Evolutionary conservation across 2,797 vertebrate species (phyloP).

Genomic region (Neoniphon sammara): DNA sequence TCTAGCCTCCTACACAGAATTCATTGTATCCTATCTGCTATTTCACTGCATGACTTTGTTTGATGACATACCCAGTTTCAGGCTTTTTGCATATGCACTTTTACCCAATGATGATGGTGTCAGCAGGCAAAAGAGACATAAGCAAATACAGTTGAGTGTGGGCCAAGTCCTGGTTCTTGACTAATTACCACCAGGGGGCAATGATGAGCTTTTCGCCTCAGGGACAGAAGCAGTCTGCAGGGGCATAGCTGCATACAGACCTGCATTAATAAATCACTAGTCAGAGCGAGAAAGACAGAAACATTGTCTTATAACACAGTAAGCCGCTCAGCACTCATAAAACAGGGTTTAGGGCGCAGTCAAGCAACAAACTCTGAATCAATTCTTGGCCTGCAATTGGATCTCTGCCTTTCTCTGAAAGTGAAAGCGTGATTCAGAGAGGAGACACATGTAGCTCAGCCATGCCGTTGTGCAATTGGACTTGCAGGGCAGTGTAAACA

Average conservation of each 20-base stretch:
- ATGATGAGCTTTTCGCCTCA: slow-evolving; percentile 64
- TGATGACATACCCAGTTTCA: slow-evolving; percentile 12
- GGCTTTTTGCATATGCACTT: slow-evolving; percentile 18
- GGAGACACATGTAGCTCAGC: not conserved
- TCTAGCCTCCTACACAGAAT: not conserved
- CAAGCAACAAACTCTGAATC: not conserved
- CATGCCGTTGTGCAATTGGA: slow-evolving; percentile 21
- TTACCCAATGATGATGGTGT: slow-evolving; percentile 15
- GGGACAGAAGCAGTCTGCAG: slow-evolving; percentile 60
- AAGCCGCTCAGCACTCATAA: slow-evolving; percentile 18
- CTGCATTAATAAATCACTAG: slow-evolving; percentile 84
- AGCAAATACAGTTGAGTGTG: slow-evolving; percentile 20
- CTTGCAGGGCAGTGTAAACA: slow-evolving; percentile 36
- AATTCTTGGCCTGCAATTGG: not conserved
- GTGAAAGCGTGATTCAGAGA: not conserved
- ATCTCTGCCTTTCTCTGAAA: slow-evolving; percentile 9
- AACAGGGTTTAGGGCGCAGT: not conserved
- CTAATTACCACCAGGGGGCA: slow-evolving; percentile 78
- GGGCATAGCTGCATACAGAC: slow-evolving; percentile 70
- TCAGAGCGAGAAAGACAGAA: slow-evolving; percentile 59
- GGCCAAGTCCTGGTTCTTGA: slow-evolving; percentile 11
- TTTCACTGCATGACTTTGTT: slow-evolving; percentile 39
- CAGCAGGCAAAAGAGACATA: slow-evolving; percentile 23
- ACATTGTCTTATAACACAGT: slow-evolving; percentile 51
- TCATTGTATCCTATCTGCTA: slow-evolving; percentile 22